Conservation (phyloP, 2,888 invertebrate genomes). For the Apeira syringaria region DNA sequence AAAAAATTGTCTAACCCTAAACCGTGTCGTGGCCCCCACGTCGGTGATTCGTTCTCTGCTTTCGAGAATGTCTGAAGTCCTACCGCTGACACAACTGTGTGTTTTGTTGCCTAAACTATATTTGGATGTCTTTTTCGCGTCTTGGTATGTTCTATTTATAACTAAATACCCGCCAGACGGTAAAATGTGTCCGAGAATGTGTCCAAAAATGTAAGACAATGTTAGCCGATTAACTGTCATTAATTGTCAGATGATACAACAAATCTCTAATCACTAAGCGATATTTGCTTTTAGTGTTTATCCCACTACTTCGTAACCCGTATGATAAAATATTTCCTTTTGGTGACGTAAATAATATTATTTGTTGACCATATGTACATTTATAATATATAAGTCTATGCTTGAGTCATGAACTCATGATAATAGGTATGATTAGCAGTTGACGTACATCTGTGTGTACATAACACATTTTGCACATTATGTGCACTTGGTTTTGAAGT, state of each 20-base stretch:
- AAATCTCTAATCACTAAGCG: constrained; percentile 36
- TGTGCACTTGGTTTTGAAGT: constrained; percentile 38
- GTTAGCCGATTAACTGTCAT: constrained; percentile 39
- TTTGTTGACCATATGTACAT: constrained; percentile 39
- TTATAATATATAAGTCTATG: too few species aligned
- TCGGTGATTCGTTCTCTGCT: constrained; percentile 71
- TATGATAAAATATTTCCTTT: constrained; percentile 33
- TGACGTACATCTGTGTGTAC: constrained; percentile 30
- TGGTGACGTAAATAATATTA: constrained; percentile 40
- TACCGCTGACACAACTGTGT: constrained; percentile 63
- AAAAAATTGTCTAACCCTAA: constrained; percentile 78
- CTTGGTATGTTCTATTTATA: constrained; percentile 80
- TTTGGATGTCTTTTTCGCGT: constrained; percentile 76
- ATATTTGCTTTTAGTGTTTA: too few species aligned
- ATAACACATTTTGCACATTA: constrained; percentile 26
- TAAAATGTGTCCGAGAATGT: constrained; percentile 62
- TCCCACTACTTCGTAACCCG: too few species aligned
- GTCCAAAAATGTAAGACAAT: constrained; percentile 52
- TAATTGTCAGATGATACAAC: constrained; percentile 35
- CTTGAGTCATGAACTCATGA: constrained; percentile 42
- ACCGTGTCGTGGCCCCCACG: constrained; percentile 82
- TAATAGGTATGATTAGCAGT: constrained; percentile 40
- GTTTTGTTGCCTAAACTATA: constrained; percentile 78
- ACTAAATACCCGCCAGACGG: constrained; percentile 69
- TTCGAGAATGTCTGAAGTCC: constrained; percentile 76